Evolutionary conservation across 2,797 vertebrate genomes (phyloP).

Genomic region (Synaphobranchus kaupii): DNA sequence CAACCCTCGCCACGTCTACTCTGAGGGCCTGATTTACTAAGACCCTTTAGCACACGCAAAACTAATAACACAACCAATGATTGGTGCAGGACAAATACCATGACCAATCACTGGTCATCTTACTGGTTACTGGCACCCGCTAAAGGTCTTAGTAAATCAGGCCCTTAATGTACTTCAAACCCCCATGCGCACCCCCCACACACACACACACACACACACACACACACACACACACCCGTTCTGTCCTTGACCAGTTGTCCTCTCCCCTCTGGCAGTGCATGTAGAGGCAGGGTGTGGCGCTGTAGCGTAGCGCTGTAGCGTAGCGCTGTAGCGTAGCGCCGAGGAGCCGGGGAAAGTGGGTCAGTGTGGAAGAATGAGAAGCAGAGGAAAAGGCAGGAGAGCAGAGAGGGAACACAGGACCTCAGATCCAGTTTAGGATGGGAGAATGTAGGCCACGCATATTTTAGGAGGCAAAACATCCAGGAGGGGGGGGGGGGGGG

Average conservation of each 20-base stretch:
- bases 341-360: constrained; percentile 20
- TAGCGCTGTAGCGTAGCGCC: neutral
- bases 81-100: too few species aligned
- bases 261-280: too few species aligned
- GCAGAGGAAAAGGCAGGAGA: neutral
- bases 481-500: neutral
- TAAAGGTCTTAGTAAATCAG: too few species aligned
- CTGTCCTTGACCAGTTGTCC: too few species aligned
- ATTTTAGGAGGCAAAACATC: constrained; percentile 5
- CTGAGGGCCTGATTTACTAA: neutral
- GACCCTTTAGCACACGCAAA: too few species aligned
- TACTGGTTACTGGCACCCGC: too few species aligned
- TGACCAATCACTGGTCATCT: too few species aligned
- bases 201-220: too few species aligned
- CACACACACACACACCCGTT: too few species aligned
- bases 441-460: constrained; percentile 25
- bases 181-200: too few species aligned
- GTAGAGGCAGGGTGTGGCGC: too few species aligned
- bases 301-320: neutral
- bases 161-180: neutral
- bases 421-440: constrained; percentile 11
- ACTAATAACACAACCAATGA: too few species aligned
- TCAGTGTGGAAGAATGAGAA: neutral
- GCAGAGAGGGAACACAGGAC: constrained; percentile 7
- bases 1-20: neutral